Base-by-base conservation (phyloP, 2,888 invertebrate genomes). In the Mantis religiosa region DNA sequence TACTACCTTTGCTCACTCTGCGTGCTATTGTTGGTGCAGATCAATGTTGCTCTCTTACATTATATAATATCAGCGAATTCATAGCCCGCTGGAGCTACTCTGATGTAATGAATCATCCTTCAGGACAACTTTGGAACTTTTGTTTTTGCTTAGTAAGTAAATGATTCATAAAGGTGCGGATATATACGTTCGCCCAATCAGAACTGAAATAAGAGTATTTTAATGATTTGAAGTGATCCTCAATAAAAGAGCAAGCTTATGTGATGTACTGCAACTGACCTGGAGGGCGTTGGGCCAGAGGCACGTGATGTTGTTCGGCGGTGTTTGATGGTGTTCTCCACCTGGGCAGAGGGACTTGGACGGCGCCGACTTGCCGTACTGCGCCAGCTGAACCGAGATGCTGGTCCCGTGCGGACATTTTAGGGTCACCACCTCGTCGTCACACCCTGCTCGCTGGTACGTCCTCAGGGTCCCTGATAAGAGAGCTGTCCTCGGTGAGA, bases 391-490 rank as follows among this genome's bases (percentile, higher is more conserved):
- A 91, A 98, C 97, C 91, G 97, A 96, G 92, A 99, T 98, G 92
- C 97, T 97, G 82, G 99, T 99, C 88, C 98, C 98, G 85, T 96
- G 94, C 47, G 99, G 98, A 93, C 99, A 99, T 92, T 96, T 96
- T 90, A 99, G 95, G 87, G 96, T 96, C 93, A 99, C 96, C 93
- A 96, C 95, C 92, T 98, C 97, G 90, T 97, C 97, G 94, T 98
- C 98, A 94, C 99, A 99, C 88, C 98, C 98, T 87, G 97, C 97
- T 91, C 97, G 96, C 92, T 98, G 97, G 93, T 98, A 98, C 85
- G 98, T 98, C 92, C 97, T 95, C 91, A 99, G 95, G 54, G 98
- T 98, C 91, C 98, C 98, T 92, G 98, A 96, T 91, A 99, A 96
- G 91, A 98, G 95, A 92, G 97, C 99, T 99, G 95, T 91, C 93